Conservation (phyloP, 1,140 invertebrate species). For the Parasteatoda tepidariorum region DNA sequence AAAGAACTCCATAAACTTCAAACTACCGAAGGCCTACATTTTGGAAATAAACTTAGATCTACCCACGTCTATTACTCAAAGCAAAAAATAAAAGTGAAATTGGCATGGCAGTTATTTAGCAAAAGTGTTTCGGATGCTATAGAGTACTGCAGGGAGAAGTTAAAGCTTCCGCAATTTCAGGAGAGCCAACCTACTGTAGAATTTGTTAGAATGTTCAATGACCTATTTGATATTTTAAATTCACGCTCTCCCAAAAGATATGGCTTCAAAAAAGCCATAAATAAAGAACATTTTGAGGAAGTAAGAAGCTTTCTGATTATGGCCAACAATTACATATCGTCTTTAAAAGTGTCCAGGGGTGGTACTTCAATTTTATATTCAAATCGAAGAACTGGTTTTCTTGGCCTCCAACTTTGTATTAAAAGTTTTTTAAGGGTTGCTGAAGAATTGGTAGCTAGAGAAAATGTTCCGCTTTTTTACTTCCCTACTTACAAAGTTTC, state of each 20-base stretch:
- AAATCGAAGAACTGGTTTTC: no score
- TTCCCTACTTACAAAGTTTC: no score
- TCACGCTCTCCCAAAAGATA: not conserved
- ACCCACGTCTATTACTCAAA: constrained; percentile 3
- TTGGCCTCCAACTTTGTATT: no score
- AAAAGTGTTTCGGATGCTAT: constrained; percentile 16
- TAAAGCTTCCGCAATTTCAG: not conserved
- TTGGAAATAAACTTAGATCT: constrained; percentile 9
- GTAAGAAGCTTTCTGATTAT: not conserved
- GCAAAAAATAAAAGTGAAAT: constrained; percentile 27
- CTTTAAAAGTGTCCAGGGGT: not conserved
- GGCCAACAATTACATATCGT: not conserved
- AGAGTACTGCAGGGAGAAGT: not conserved
- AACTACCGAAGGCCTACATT: not conserved
- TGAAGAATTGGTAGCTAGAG: no score
- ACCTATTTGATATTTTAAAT: constrained; percentile 16
- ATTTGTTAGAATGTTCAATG: not conserved
- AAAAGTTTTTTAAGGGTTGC: no score
- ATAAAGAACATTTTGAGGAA: constrained; percentile 62
- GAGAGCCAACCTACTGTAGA: not conserved
- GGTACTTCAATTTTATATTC: not conserved
- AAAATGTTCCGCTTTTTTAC: no score
- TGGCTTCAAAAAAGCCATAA: constrained; percentile 15
- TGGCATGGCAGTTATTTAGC: constrained; percentile 1
- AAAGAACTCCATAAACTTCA: constrained; percentile 15